phyloP scores from a whole-genome alignment of 1,140 invertebrate genomes.

The Dreissena rostriformis region DNA sequence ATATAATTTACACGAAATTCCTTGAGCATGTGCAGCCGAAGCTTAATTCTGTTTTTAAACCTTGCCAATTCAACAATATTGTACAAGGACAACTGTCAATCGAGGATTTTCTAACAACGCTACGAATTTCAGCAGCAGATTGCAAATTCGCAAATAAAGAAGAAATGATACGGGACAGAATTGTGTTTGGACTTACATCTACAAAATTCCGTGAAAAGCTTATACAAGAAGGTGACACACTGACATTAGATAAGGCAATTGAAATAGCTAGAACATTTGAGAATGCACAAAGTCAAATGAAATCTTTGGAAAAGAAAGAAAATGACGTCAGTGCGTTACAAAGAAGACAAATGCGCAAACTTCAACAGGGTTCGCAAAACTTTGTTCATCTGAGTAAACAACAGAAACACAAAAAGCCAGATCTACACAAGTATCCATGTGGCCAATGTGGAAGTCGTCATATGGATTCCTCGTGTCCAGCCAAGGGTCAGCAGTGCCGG shows the following conservation, averaged over 20 bases:
- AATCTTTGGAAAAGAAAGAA: neutral
- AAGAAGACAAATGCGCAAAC: neutral
- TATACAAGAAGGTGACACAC: conserved; percentile 23
- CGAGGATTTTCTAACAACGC: neutral
- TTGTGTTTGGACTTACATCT: conserved; percentile 25
- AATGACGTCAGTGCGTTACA: neutral
- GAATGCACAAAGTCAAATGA: conserved; percentile 11
- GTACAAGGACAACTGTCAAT: neutral
- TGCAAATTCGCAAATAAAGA: no score
- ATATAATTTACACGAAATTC: neutral
- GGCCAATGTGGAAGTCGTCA: neutral
- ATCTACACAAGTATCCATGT: neutral
- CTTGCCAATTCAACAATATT: conserved; percentile 18
- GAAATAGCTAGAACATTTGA: conserved; percentile 14
- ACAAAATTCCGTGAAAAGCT: conserved; percentile 31
- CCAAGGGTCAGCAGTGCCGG: neutral
- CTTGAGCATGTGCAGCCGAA: neutral
- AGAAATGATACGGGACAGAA: no score
- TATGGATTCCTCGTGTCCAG: neutral
- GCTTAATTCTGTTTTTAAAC: neutral
- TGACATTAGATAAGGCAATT: conserved; percentile 23
- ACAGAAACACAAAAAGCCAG: neutral
- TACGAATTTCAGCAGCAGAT: no score
- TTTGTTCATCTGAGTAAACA: neutral
- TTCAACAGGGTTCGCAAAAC: neutral